Percentiles rank a stretch among this genome's conserved stretches.
Evolutionary conservation across 2,797 vertebrate species (phyloP).

Genomic region (Halcyon chelicuti): DNA sequence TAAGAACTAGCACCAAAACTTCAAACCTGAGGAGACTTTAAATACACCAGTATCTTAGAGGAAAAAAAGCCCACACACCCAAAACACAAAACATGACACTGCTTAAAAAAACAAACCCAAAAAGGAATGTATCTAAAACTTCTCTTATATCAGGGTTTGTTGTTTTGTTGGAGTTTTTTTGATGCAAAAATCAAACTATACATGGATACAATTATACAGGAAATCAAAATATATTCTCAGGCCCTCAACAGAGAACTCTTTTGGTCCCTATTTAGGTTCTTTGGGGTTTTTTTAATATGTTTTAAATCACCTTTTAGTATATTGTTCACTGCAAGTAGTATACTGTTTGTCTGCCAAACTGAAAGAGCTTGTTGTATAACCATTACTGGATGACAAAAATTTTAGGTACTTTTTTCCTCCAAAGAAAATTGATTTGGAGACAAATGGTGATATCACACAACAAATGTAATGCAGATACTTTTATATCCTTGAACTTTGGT

Average conservation of each 20-base stretch:
- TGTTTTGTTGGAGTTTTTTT: neutral
- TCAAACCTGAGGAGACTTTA: neutral
- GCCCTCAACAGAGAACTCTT: neutral
- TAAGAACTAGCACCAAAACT: neutral
- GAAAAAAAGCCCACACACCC: neutral
- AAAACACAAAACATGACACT: neutral
- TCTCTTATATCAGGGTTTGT: neutral
- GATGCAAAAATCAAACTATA: neutral
- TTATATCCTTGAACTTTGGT: neutral
- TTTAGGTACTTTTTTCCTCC: neutral
- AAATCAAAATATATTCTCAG: neutral
- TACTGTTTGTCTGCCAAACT: neutral
- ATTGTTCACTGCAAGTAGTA: too few species aligned
- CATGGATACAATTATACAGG: neutral
- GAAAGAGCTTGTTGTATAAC: neutral
- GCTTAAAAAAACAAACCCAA: neutral
- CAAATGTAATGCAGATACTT: neutral
- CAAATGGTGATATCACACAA: neutral
- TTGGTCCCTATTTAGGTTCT: neutral
- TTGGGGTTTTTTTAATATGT: fast-evolving
- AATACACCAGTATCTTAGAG: neutral
- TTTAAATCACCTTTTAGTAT: neutral
- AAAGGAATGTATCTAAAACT: neutral
- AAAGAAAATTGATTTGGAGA: neutral
- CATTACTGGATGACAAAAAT: neutral